Evolutionary conservation across 1,140 invertebrate species (phyloP).

Genomic region (Dufourea novaeangliae): DNA sequence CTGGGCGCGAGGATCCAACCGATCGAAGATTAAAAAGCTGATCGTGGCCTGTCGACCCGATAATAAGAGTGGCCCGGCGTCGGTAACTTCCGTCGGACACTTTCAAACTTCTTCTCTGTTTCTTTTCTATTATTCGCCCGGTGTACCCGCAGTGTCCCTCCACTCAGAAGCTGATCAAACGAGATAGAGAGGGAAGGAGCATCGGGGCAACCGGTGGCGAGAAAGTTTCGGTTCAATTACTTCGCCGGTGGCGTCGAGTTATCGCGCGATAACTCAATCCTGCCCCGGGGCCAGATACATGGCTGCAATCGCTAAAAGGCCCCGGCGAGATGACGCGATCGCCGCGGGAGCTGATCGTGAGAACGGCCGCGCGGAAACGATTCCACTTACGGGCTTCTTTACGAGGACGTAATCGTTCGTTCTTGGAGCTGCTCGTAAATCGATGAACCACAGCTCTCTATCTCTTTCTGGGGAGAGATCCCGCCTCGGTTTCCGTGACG

Average conservation of each 20-base stretch:
- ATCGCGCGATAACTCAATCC: slow-evolving; percentile 64
- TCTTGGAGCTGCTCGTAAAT: slow-evolving; percentile 25
- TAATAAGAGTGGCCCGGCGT: slow-evolving; percentile 54
- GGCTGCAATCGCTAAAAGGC: slow-evolving; percentile 66
- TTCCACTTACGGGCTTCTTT: slow-evolving; percentile 30
- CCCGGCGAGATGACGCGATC: slow-evolving; percentile 46
- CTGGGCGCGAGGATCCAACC: slow-evolving; percentile 6
- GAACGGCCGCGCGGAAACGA: slow-evolving; percentile 3
- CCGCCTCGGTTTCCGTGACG: not conserved
- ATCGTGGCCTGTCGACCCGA: slow-evolving; percentile 21
- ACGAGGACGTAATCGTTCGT: slow-evolving; percentile 26
- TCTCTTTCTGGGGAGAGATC: no score
- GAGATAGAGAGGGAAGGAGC: no score
- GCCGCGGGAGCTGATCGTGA: not conserved
- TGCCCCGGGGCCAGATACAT: slow-evolving; percentile 59
- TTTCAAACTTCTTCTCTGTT: slow-evolving; percentile 25
- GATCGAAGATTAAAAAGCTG: slow-evolving; percentile 59
- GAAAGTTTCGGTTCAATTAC: slow-evolving; percentile 65
- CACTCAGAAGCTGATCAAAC: no score
- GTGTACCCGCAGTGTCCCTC: not conserved
- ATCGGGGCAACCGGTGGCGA: slow-evolving; percentile 40
- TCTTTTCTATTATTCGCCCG: slow-evolving; percentile 20
- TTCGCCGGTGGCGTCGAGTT: slow-evolving; percentile 45
- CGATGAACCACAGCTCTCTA: no score
- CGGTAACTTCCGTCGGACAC: slow-evolving; percentile 44